A percentile compares a stretch with the other conserved stretches of the same genome.
These are phyloP conservation scores for Phenacoccus solenopsis DNA, from an alignment of 1,140 invertebrate genomes.

Conservation along the genomic window DNA sequence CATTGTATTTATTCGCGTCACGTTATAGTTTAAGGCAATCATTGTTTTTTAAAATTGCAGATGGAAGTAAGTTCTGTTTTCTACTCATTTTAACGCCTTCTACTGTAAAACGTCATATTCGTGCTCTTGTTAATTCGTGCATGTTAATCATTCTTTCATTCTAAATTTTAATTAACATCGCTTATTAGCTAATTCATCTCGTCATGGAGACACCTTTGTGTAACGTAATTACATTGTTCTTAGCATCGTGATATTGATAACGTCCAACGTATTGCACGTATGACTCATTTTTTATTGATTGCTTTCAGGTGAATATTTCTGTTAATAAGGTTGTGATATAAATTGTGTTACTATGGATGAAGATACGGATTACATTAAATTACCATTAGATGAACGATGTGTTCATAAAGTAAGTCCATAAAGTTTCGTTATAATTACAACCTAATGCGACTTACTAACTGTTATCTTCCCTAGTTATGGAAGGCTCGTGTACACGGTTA, in stretches of 20 bases:
- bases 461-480: slow-evolving; percentile 50
- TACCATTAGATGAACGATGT: slow-evolving; percentile 80
- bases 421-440: background rate
- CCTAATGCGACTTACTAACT: background rate
- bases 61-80: slow-evolving; percentile 9
- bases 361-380: slow-evolving; percentile 82
- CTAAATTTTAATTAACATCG: background rate
- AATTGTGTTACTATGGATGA: slow-evolving; percentile 40
- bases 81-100: background rate
- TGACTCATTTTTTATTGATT: background rate
- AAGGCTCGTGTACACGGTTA: slow-evolving; percentile 87
- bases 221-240: background rate
- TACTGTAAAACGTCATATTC: background rate
- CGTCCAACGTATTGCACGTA: too few species aligned
- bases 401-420: slow-evolving; percentile 59
- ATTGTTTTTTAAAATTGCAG: slow-evolving; percentile 2
- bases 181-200: background rate
- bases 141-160: too few species aligned
- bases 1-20: background rate
- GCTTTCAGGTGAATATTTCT: background rate
- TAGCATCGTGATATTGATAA: background rate
- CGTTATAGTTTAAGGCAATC: background rate
- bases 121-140: background rate
- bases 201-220: background rate
- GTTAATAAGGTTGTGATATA: background rate